Evolutionary conservation across 2,888 invertebrate species (phyloP).

Genomic region (Noctuana brunneofusca): DNA sequence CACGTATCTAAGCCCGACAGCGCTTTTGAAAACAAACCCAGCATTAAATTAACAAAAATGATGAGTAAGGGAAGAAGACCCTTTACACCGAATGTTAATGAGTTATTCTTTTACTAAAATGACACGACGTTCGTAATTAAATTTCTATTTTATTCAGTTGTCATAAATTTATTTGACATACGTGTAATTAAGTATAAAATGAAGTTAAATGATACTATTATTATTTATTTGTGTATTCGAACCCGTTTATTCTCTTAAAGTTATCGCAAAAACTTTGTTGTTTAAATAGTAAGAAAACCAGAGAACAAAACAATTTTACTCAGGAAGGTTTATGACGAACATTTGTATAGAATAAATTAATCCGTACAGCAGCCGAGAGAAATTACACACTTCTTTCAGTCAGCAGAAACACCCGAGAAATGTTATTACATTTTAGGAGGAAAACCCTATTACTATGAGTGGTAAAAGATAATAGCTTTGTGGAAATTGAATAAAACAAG

Average conservation of each 20-base stretch:
- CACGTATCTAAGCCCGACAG: constrained; percentile 40
- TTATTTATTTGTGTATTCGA: no score
- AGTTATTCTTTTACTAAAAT: constrained; percentile 15
- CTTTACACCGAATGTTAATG: constrained; percentile 14
- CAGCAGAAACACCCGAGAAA: constrained; percentile 51
- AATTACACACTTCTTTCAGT: constrained; percentile 47
- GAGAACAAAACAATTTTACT: constrained; percentile 25
- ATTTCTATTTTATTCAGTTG: neutral
- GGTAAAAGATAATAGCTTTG: constrained; percentile 67
- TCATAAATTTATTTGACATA: neutral
- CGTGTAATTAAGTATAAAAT: neutral
- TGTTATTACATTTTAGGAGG: constrained; percentile 58
- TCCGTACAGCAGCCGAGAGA: constrained; percentile 27
- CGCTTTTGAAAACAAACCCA: constrained; percentile 23
- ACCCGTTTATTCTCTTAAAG: neutral
- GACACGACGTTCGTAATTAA: constrained; percentile 13
- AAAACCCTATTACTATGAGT: constrained; percentile 64
- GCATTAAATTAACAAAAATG: constrained; percentile 24
- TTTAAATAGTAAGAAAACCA: constrained; percentile 18
- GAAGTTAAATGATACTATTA: neutral
- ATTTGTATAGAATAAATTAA: constrained; percentile 33
- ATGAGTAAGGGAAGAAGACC: constrained; percentile 16
- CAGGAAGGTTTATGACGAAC: constrained; percentile 24
- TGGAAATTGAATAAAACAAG: constrained; percentile 71
- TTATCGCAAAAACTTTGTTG: constrained; percentile 5